Conservation (phyloP, 1,140 invertebrate species). For the Ctenoplectra terminalis region DNA sequence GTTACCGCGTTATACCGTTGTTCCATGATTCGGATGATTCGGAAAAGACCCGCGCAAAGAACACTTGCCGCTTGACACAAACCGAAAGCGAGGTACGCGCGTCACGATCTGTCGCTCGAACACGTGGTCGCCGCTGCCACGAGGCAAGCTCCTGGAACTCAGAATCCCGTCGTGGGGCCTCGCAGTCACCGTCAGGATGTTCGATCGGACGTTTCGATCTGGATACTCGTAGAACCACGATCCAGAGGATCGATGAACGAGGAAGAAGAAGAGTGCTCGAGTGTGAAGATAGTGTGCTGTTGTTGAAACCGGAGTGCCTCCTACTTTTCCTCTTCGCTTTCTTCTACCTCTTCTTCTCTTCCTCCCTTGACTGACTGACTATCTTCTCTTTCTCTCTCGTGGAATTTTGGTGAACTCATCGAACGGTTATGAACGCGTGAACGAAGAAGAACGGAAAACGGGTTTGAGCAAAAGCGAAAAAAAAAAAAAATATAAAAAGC, state of each 20-base stretch:
- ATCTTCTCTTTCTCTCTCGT: not conserved
- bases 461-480: not conserved
- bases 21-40: not conserved
- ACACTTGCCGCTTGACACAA: not conserved
- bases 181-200: conserved; percentile 56
- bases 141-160: conserved; percentile 10
- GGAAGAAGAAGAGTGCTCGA: conserved; percentile 58
- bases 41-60: not conserved
- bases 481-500: not conserved
- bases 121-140: conserved; percentile 58
- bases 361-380: not conserved
- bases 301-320: conserved; percentile 57
- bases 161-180: not conserved
- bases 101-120: conserved; percentile 51
- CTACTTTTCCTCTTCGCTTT: conserved; percentile 25
- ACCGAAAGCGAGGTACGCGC: conserved; percentile 15
- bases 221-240: conserved; percentile 23
- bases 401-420: conserved; percentile 32
- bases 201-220: conserved; percentile 69
- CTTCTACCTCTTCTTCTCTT: not conserved
- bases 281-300: conserved; percentile 64
- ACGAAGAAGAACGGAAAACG: not conserved
- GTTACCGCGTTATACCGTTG: not conserved
- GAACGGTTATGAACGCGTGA: not conserved
- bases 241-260: not conserved